A percentile compares a stretch with the other conserved stretches of the same genome.
phyloP scores from a whole-genome alignment of 2,888 invertebrate species.

The Cantharis nigra region DNA sequence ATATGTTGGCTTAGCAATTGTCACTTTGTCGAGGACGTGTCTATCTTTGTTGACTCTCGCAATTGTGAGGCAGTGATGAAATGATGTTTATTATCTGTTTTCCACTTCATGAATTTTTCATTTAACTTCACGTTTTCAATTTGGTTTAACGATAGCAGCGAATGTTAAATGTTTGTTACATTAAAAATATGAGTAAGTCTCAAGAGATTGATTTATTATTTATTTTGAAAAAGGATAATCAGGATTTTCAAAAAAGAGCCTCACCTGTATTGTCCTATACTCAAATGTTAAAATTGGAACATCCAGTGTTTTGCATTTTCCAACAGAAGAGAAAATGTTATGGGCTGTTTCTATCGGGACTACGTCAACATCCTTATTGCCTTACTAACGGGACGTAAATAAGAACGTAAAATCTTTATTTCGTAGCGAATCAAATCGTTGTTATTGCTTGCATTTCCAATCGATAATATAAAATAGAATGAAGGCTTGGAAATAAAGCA shows the following conservation, averaged over 20 bases:
- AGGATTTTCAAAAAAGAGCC: no score
- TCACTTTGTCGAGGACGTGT: constrained; percentile 34
- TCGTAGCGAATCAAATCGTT: background rate
- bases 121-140: background rate
- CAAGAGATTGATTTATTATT: background rate
- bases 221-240: no score
- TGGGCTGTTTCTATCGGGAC: background rate
- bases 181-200: background rate
- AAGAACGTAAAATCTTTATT: background rate
- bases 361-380: background rate
- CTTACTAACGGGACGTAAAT: background rate
- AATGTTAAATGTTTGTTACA: background rate
- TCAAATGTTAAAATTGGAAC: no score
- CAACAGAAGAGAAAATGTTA: background rate
- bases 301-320: no score
- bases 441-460: background rate
- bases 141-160: background rate
- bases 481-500: background rate
- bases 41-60: constrained; percentile 30
- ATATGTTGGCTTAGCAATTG: constrained; percentile 33
- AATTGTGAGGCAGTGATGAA: constrained; percentile 29
- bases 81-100: constrained; percentile 19
- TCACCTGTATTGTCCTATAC: no score
- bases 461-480: background rate
- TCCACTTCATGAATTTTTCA: background rate